A percentile compares a stretch with the other conserved stretches of the same genome.
Conservation (phyloP, 1,140 invertebrate genomes). For the Procambarus virginalis region DNA sequence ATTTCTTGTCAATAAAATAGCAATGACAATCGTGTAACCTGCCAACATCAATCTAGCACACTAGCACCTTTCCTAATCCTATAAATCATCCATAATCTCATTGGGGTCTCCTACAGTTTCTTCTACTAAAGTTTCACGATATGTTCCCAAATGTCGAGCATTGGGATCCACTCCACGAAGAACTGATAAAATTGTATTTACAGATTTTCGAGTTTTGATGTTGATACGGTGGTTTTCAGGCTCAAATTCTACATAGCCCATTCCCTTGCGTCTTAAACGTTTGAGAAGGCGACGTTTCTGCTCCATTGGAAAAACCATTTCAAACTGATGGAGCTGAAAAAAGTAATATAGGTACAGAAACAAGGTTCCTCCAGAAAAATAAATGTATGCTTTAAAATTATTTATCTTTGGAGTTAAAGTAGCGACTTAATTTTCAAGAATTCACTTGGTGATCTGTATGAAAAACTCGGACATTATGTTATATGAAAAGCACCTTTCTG, state of each 20-base stretch:
- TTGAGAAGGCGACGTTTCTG: constrained; percentile 58
- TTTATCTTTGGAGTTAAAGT: no score
- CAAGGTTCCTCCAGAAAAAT: no score
- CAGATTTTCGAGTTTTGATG: constrained; percentile 56
- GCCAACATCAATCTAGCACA: neutral
- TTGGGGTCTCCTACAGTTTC: constrained; percentile 1
- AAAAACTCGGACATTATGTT: no score
- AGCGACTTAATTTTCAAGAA: no score
- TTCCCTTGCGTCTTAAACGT: constrained; percentile 50
- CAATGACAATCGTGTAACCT: neutral
- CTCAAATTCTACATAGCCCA: constrained; percentile 56
- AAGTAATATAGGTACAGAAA: no score
- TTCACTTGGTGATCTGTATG: no score
- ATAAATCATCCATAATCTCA: constrained; percentile 40
- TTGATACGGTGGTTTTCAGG: constrained; percentile 64
- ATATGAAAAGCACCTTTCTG: no score
- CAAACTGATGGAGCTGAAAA: constrained; percentile 64
- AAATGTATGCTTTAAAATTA: no score
- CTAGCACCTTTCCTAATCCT: constrained; percentile 46
- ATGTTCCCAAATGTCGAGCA: constrained; percentile 45
- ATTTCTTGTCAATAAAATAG: neutral
- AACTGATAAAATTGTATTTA: constrained; percentile 53
- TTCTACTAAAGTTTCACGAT: constrained; percentile 28
- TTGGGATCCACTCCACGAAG: constrained; percentile 54
- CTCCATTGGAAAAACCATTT: constrained; percentile 51